These are phyloP conservation scores for Typhlichthys subterraneus DNA, from an alignment of 2,797 vertebrate species.

Conservation along the genomic window DNA sequence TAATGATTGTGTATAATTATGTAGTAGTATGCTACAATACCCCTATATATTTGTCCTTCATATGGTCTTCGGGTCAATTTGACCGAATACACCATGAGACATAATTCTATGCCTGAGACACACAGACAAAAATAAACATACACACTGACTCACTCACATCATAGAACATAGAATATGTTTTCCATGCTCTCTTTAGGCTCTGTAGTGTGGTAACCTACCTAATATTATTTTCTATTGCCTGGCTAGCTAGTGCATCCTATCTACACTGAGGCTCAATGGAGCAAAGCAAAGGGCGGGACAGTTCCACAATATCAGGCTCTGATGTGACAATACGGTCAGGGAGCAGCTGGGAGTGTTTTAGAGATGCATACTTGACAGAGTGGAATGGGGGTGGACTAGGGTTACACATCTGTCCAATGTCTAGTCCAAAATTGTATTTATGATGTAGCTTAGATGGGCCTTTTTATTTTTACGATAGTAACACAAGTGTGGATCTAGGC, in stretches of 20 bases:
- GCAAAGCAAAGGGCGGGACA: background rate
- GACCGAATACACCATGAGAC: too few species aligned
- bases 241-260: background rate
- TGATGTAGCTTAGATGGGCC: conserved; percentile 1
- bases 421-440: background rate
- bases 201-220: too few species aligned
- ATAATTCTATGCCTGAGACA: too few species aligned
- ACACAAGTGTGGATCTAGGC: background rate
- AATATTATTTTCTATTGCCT: background rate
- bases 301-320: background rate
- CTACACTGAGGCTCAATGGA: background rate
- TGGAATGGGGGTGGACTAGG: background rate
- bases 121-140: too few species aligned
- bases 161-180: too few species aligned
- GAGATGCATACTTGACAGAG: background rate
- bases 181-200: too few species aligned
- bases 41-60: too few species aligned
- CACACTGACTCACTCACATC: too few species aligned
- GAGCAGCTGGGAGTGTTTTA: conserved; percentile 4
- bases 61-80: too few species aligned
- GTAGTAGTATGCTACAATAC: too few species aligned
- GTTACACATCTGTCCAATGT: background rate
- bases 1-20: too few species aligned
- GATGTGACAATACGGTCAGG: conserved; percentile 9
- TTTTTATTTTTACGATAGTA: conserved; percentile 6